A percentile compares a stretch with the other conserved stretches of the same genome.
Conservation (phyloP, 2,888 invertebrate species). For the Uloborus plumipes region DNA sequence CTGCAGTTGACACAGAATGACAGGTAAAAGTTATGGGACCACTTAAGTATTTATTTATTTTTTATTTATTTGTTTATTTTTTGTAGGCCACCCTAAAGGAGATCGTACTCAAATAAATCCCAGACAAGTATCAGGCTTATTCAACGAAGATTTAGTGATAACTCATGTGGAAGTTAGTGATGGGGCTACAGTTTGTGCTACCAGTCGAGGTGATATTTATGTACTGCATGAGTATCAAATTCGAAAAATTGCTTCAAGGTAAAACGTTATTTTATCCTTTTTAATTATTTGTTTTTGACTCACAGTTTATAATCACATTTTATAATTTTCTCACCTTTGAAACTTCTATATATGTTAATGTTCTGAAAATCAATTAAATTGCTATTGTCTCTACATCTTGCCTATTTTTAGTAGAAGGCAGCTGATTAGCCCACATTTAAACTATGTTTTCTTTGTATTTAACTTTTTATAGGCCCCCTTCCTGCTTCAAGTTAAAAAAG, state of each 20-base stretch:
- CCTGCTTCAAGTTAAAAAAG: too few relatives aligned
- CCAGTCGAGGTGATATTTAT: slow-evolving; percentile 79
- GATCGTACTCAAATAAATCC: slow-evolving; percentile 70
- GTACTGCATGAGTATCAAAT: slow-evolving; percentile 80
- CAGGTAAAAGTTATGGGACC: too few relatives aligned
- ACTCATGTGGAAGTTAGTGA: slow-evolving; percentile 77
- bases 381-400: too few relatives aligned
- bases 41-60: background rate
- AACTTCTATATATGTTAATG: too few relatives aligned
- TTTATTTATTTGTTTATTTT: background rate
- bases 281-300: too few relatives aligned
- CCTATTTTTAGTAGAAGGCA: too few relatives aligned
- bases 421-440: too few relatives aligned
- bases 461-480: too few relatives aligned
- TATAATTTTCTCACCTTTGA: too few relatives aligned
- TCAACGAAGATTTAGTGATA: slow-evolving; percentile 73
- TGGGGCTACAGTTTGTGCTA: slow-evolving; percentile 79
- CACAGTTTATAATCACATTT: too few relatives aligned
- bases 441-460: too few relatives aligned
- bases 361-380: too few relatives aligned
- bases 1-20: background rate
- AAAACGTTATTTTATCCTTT: slow-evolving; percentile 53
- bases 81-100: slow-evolving; percentile 75
- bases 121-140: slow-evolving; percentile 70
- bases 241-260: slow-evolving; percentile 79